Conservation (phyloP, 2,888 invertebrate genomes). For the Lasiommata megera region DNA sequence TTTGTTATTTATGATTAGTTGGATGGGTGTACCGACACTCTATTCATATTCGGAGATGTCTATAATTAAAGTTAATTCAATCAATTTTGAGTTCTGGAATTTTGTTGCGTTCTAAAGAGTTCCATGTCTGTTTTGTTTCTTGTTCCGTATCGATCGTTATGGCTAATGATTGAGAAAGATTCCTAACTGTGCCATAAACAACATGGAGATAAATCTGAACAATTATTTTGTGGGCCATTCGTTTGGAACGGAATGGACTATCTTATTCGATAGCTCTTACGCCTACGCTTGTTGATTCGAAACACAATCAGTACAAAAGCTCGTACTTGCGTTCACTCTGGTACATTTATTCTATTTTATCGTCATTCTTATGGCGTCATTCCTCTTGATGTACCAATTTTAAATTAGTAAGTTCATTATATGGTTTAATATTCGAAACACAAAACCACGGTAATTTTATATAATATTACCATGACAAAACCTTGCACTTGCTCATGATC, state of each 20-base stretch:
- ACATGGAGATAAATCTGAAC: slow-evolving; percentile 54
- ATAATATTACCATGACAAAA: too few relatives aligned
- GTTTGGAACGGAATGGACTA: slow-evolving; percentile 48
- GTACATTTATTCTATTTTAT: too few relatives aligned
- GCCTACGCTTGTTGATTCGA: slow-evolving; percentile 48
- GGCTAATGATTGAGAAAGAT: slow-evolving; percentile 40
- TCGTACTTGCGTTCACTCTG: slow-evolving; percentile 3
- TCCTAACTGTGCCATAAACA: slow-evolving; percentile 49
- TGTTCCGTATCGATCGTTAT: slow-evolving; percentile 33
- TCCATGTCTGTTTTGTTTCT: slow-evolving; percentile 36
- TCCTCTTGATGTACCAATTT: too few relatives aligned
- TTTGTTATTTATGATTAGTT: slow-evolving; percentile 65
- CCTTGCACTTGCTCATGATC: not conserved
- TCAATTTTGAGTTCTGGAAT: slow-evolving; percentile 45
- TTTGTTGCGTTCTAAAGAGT: slow-evolving; percentile 34
- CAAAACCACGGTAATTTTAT: too few relatives aligned
- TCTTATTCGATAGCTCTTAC: slow-evolving; percentile 57
- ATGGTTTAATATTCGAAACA: too few relatives aligned
- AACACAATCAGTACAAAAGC: slow-evolving; percentile 29
- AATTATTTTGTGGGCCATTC: slow-evolving; percentile 57
- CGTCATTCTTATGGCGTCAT: too few relatives aligned
- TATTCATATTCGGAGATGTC: slow-evolving; percentile 50
- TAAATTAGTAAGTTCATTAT: too few relatives aligned
- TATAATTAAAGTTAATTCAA: slow-evolving; percentile 54
- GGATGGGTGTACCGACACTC: slow-evolving; percentile 52